These are phyloP conservation scores for Chloroceryle inda DNA, from an alignment of 2,797 vertebrate species.

Conservation along the genomic window DNA sequence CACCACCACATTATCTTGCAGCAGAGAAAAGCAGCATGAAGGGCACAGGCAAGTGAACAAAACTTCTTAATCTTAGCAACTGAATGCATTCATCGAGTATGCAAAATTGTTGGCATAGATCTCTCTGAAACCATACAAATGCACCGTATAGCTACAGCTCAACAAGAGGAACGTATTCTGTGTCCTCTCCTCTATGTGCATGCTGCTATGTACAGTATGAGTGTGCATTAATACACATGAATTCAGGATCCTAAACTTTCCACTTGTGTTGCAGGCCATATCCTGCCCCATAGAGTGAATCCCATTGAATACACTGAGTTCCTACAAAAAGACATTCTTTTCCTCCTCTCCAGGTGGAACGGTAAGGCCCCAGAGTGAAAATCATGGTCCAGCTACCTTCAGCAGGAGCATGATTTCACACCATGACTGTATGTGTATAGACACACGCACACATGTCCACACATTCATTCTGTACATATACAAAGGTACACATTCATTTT, in stretches of 20 bases:
- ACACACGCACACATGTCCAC: background rate
- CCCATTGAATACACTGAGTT: background rate
- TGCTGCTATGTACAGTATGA: slow-evolving; percentile 46
- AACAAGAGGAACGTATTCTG: slow-evolving; percentile 48
- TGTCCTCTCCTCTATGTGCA: slow-evolving; percentile 51
- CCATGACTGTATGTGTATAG: background rate
- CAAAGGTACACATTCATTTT: slow-evolving; percentile 67
- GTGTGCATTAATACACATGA: background rate
- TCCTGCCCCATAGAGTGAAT: slow-evolving; percentile 4
- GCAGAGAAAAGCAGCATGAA: slow-evolving; percentile 68
- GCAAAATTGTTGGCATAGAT: slow-evolving; percentile 55
- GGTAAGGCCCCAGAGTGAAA: slow-evolving; percentile 51
- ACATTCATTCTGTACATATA: slow-evolving; percentile 66
- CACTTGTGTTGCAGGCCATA: background rate
- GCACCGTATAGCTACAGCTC: slow-evolving; percentile 70
- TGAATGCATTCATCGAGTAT: slow-evolving; percentile 63
- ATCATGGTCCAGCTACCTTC: background rate
- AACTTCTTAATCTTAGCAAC: slow-evolving; percentile 55
- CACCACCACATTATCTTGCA: slow-evolving; percentile 38
- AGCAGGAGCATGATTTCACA: slow-evolving; percentile 23
- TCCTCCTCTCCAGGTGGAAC: slow-evolving; percentile 39
- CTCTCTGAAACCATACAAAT: slow-evolving; percentile 68
- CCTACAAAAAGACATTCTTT: slow-evolving; percentile 31
- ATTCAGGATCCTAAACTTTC: background rate
- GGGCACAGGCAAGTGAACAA: slow-evolving; percentile 56